These are phyloP conservation scores for Echinometra lucunter DNA, from an alignment of 53 echinoderm and acorn worm species.

Conservation along the genomic window DNA sequence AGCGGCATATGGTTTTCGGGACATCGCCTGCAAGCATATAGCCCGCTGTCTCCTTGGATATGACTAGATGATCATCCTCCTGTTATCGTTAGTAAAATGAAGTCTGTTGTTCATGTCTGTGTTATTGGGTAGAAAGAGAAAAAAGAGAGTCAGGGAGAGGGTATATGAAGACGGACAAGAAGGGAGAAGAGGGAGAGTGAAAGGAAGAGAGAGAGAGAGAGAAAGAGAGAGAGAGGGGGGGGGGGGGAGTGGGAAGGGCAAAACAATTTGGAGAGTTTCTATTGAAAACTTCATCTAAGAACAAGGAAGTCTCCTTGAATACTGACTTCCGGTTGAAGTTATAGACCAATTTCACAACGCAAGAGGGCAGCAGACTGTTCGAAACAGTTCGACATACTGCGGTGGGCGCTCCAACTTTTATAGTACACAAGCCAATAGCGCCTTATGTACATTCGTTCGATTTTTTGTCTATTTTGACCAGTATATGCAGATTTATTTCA, in stretches of 20 bases:
- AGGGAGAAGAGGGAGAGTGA: not conserved
- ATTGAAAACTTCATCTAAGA: not conserved
- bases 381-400: too few relatives aligned
- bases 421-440: too few relatives aligned
- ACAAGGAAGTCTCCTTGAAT: not conserved
- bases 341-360: too few relatives aligned
- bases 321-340: not conserved
- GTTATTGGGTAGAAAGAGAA: not conserved
- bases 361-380: too few relatives aligned
- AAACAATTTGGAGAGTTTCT: not conserved
- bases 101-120: not conserved
- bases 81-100: not conserved
- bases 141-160: not conserved
- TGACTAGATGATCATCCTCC: slow-evolving; percentile 16
- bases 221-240: not conserved
- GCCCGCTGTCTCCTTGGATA: slow-evolving; percentile 26
- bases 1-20: slow-evolving; percentile 52
- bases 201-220: not conserved
- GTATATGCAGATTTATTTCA: too few relatives aligned
- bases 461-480: too few relatives aligned
- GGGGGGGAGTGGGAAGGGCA: too few relatives aligned
- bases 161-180: not conserved
- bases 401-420: too few relatives aligned
- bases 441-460: too few relatives aligned
- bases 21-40: slow-evolving; percentile 31